phyloP scores from a whole-genome alignment of 2,797 vertebrate genomes.

The Phrynocephalus forsythii region DNA sequence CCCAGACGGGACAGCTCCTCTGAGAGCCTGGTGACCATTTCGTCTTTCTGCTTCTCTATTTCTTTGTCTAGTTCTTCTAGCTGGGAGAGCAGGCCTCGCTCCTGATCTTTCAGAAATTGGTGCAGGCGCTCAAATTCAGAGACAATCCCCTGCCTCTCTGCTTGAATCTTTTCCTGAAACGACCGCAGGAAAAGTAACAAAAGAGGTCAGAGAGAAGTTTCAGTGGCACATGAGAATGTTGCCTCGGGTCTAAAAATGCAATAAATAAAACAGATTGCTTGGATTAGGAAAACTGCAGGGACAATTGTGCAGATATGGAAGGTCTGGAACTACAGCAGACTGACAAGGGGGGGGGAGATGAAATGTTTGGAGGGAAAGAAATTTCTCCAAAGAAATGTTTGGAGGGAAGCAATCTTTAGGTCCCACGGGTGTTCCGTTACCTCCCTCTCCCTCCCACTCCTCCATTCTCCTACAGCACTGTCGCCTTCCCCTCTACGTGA shows the following conservation, averaged over 20 bases:
- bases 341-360: background rate
- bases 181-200: background rate
- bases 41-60: slow-evolving; percentile 82
- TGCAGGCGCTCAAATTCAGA: slow-evolving; percentile 84
- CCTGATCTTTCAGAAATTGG: slow-evolving; percentile 85
- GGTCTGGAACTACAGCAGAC: background rate
- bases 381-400: background rate
- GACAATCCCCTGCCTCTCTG: slow-evolving; percentile 82
- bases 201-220: background rate
- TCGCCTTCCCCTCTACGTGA: background rate
- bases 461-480: background rate
- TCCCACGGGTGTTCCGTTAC: background rate
- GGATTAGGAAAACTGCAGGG: background rate
- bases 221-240: background rate
- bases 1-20: slow-evolving; percentile 68
- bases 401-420: background rate
- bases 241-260: background rate
- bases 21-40: slow-evolving; percentile 82
- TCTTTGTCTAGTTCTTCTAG: slow-evolving; percentile 82
- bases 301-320: background rate
- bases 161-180: slow-evolving; percentile 81
- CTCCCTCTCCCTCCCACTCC: background rate
- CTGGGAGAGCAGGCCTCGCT: slow-evolving; percentile 83
- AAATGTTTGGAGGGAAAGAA: background rate
- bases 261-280: background rate